These are phyloP conservation scores for Acrocephalus kingi DNA, from an alignment of 2,113 vertebrate species.

Conservation along the genomic window DNA sequence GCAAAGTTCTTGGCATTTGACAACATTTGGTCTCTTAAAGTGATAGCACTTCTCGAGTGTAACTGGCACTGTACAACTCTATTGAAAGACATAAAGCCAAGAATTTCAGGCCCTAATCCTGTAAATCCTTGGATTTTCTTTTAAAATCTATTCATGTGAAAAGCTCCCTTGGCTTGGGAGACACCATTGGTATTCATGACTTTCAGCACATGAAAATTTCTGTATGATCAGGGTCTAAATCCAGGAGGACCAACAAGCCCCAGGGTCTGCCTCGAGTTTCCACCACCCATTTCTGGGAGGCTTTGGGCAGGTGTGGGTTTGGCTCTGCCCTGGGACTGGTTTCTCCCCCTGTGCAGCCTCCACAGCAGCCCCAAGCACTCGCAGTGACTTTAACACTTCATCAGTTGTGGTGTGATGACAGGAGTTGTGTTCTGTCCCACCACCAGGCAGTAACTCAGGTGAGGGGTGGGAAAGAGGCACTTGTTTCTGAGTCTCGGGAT, in stretches of 20 bases:
- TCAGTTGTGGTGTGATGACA: slow-evolving; percentile 48
- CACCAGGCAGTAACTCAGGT: slow-evolving; percentile 38
- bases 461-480: not conserved
- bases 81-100: slow-evolving; percentile 13
- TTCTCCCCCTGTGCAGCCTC: slow-evolving; percentile 2
- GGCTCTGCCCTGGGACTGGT: not conserved
- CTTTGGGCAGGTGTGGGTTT: not conserved
- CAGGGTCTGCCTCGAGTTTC: not conserved
- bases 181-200: not conserved
- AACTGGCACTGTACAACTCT: not conserved
- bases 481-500: not conserved
- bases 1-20: not conserved
- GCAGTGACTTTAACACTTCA: slow-evolving; percentile 38
- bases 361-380: slow-evolving; percentile 14
- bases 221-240: not conserved
- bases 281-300: not conserved
- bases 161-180: not conserved
- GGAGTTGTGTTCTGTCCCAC: slow-evolving; percentile 22
- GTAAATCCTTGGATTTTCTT: slow-evolving; percentile 4
- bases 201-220: accelerated
- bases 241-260: not conserved
- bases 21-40: not conserved
- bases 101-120: slow-evolving; percentile 10
- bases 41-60: not conserved
- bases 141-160: not conserved